phyloP scores from a whole-genome alignment of 2,888 invertebrate genomes.

The Diloba caeruleocephala region DNA sequence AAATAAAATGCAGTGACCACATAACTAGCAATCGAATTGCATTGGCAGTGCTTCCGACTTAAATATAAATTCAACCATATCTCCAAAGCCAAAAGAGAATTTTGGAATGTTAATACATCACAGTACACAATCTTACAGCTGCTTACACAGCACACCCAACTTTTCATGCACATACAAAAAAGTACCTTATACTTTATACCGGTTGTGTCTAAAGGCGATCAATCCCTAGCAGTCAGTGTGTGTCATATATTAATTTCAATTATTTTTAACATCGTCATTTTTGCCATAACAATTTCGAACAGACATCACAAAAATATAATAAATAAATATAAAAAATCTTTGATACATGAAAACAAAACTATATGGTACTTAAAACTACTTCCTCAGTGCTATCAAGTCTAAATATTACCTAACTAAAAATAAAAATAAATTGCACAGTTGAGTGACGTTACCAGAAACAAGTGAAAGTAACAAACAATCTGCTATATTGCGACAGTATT shows the following conservation, averaged over 20 bases:
- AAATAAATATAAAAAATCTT: constrained; percentile 16
- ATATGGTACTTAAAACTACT: constrained; percentile 1
- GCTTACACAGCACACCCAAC: constrained; percentile 15
- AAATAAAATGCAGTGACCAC: constrained; percentile 51
- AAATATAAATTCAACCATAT: constrained; percentile 44
- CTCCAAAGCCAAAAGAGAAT: constrained; percentile 43
- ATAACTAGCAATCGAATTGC: constrained; percentile 59
- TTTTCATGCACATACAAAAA: constrained; percentile 23
- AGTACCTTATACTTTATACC: constrained; percentile 28
- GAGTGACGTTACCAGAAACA: constrained; percentile 28
- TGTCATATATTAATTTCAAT: not conserved
- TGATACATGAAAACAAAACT: not conserved
- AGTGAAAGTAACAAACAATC: constrained; percentile 45
- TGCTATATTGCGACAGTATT: constrained; percentile 31
- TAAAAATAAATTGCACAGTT: constrained; percentile 33
- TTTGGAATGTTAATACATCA: constrained; percentile 57
- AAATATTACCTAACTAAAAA: constrained; percentile 36
- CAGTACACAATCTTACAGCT: constrained; percentile 38
- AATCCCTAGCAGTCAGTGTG: constrained; percentile 16
- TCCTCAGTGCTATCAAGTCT: constrained; percentile 3
- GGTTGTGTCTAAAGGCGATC: constrained; percentile 12
- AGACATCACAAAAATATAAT: constrained; percentile 1
- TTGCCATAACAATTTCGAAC: constrained; percentile 1
- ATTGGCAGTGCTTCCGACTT: constrained; percentile 56
- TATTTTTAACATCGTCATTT: not conserved